These are phyloP conservation scores for Gallinago paraguaiae DNA, from an alignment of 2,113 vertebrate species.

Conservation along the genomic window DNA sequence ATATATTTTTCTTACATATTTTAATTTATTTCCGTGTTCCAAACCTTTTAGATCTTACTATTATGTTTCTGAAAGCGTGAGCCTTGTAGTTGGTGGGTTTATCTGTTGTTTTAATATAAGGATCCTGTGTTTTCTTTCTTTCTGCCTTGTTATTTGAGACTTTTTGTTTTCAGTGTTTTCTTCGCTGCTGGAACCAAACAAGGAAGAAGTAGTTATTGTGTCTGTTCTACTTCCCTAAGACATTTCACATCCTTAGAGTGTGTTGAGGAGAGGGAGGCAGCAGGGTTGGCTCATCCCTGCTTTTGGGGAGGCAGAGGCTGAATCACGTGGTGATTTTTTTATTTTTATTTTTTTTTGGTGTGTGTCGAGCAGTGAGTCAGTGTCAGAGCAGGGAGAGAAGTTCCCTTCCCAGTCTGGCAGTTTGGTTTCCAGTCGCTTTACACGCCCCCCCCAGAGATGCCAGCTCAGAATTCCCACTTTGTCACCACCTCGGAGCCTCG, in stretches of 20 bases:
- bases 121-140: background rate
- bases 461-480: background rate
- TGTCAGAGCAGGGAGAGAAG: background rate
- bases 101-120: background rate
- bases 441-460: too few relatives aligned
- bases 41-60: background rate
- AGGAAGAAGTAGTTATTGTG: background rate
- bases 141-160: rapidly evolving
- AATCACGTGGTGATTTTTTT: background rate
- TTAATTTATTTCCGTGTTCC: background rate
- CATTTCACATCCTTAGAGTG: background rate
- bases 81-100: background rate
- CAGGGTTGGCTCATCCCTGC: background rate
- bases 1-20: rapidly evolving
- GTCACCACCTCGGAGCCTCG: background rate
- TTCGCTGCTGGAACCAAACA: background rate
- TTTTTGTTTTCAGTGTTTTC: background rate
- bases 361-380: background rate
- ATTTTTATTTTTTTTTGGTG: too few relatives aligned
- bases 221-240: background rate
- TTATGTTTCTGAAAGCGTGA: background rate
- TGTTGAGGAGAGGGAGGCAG: background rate
- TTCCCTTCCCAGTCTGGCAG: background rate
- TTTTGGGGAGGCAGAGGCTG: background rate
- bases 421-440: background rate